Base-by-base conservation (phyloP, 2,888 invertebrate genomes). In the Neria commutata region DNA sequence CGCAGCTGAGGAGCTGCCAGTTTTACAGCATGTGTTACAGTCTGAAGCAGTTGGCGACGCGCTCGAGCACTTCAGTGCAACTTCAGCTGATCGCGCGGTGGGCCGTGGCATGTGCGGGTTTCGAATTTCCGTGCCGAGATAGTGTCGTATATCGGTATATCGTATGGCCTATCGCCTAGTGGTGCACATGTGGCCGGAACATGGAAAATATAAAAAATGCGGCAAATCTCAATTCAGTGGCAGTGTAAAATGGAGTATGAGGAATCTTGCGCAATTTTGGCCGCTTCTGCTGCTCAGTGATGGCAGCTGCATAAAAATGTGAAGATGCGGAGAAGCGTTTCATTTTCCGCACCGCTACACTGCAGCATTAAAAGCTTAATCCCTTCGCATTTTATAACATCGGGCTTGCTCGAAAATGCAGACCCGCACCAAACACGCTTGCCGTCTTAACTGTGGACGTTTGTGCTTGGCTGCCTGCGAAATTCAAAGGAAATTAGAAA, bases 401-500 rank as follows among this genome's bases (percentile, higher is more conserved):
- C 6, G 26, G 42, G 40, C 51, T 26, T 16, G 37, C 26, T 5
- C 6, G 16, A 3, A 6, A 29, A 29, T 29, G 6, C 29, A 6
- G 29, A 17, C 5, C 42, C 14, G 21, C 42, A 58, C 63, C 65
- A 65, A 63, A 63, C 60, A 26, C 54, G 52, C 56, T 74, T 73
- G n/a, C n/a, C n/a, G n/a, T n/a, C n/a, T n/a, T n/a, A n/a, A n/a
- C n/a, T n/a, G n/a, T n/a, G n/a, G n/a, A n/a, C 62, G 17, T 54
- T 54, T 48, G 48, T 63, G 74, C 70, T 71, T 58, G 16, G 64
- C 62, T 60, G 62, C 66, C 64, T 72, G 64, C 65, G 47, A 70
- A 72, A 73, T 74, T 67, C 70, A 73, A 74, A 67, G 73, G 69
- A 64, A 72, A 67, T 73, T 72, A 67, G 73, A 52, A 66, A 45